Evolutionary conservation across 2,113 vertebrate genomes (phyloP).

Genomic region (Rousettus leschenaultii): DNA sequence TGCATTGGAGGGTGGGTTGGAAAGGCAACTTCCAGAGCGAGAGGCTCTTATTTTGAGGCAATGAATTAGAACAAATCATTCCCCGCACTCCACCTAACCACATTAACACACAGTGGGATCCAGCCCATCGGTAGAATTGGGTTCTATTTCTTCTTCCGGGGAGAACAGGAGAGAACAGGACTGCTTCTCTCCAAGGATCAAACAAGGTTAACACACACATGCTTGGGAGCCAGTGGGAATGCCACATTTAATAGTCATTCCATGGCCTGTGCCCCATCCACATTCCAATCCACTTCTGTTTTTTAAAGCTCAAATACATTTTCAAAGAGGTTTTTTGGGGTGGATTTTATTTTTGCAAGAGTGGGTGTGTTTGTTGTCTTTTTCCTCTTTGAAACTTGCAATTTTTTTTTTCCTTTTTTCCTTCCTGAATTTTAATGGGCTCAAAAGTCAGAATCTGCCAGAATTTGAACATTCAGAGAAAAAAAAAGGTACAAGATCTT

Average conservation of each 20-base stretch:
- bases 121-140: background rate
- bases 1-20: slow-evolving; percentile 34
- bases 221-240: background rate
- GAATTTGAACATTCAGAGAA: slow-evolving; percentile 40
- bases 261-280: background rate
- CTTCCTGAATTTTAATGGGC: slow-evolving; percentile 62
- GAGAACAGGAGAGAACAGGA: background rate
- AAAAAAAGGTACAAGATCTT: slow-evolving; percentile 14
- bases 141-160: background rate
- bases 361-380: slow-evolving; percentile 59
- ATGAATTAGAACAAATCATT: slow-evolving; percentile 55
- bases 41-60: slow-evolving; percentile 45
- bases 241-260: background rate
- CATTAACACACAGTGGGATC: background rate
- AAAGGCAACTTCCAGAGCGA: slow-evolving; percentile 41
- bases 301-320: slow-evolving; percentile 52
- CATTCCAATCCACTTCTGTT: slow-evolving; percentile 29
- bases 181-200: background rate
- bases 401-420: background rate
- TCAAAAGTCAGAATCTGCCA: slow-evolving; percentile 49
- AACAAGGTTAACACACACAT: background rate
- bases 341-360: slow-evolving; percentile 64
- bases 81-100: background rate
- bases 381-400: slow-evolving; percentile 8
- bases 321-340: slow-evolving; percentile 23